Evolutionary conservation across 2,888 invertebrate species (phyloP).

Genomic region (Mimachlamys varia): DNA sequence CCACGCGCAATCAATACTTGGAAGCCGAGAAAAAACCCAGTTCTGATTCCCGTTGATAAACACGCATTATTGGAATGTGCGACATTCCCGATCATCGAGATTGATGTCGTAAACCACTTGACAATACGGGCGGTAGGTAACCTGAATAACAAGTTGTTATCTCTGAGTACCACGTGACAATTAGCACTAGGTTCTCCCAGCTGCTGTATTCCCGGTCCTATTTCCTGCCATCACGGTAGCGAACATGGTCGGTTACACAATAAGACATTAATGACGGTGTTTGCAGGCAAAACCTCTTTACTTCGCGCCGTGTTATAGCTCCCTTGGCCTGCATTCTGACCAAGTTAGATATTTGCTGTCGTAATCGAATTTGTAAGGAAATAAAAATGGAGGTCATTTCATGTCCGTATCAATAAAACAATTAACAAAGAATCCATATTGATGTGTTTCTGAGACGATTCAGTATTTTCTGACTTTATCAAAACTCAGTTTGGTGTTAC

Average conservation of each 20-base stretch:
- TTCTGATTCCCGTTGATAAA: constrained; percentile 4
- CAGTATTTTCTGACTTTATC: no score
- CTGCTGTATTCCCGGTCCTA: background rate
- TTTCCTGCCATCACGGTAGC: background rate
- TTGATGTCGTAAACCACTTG: constrained; percentile 16
- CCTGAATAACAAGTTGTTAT: background rate
- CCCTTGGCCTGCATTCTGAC: no score
- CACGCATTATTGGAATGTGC: background rate
- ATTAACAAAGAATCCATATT: no score
- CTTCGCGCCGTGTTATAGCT: no score
- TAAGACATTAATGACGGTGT: background rate
- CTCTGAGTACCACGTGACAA: background rate
- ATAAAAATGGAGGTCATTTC: no score
- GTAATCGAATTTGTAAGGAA: no score
- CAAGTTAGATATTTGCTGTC: no score
- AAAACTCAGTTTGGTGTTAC: no score
- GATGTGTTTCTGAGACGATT: no score
- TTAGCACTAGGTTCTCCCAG: background rate
- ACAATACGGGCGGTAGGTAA: constrained; percentile 5
- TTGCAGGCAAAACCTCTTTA: background rate
- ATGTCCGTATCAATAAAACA: no score
- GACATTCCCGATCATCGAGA: constrained; percentile 20
- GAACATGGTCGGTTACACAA: background rate
- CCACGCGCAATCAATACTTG: background rate
- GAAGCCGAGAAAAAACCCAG: background rate